Percentiles rank a stretch among this genome's conserved stretches.
These are phyloP conservation scores for Meloe dianella DNA, from an alignment of 2,888 invertebrate species.

Conservation along the genomic window DNA sequence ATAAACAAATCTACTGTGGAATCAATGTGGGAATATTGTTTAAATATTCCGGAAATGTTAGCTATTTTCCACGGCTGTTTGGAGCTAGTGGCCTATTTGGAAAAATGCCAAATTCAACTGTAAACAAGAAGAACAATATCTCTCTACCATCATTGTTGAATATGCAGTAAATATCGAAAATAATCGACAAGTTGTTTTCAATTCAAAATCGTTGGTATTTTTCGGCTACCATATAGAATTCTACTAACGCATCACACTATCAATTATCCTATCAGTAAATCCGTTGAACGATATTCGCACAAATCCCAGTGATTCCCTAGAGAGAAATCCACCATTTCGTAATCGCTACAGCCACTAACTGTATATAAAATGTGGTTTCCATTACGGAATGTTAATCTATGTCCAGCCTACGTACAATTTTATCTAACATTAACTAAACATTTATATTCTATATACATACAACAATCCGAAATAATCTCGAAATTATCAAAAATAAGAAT, in stretches of 20 bases:
- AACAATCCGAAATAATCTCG: no score
- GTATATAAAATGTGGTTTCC: neutral
- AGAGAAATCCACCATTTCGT: neutral
- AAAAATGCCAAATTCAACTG: neutral
- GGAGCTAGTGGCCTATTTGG: slow-evolving; percentile 6
- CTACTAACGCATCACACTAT: neutral
- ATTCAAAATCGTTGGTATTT: no score
- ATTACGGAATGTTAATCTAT: no score
- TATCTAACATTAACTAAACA: no score
- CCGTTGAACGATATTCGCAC: neutral
- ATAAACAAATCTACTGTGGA: no score
- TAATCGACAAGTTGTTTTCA: no score
- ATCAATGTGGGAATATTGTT: neutral
- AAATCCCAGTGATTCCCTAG: neutral
- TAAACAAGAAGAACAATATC: neutral
- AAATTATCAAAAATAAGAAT: neutral
- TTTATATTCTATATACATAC: no score
- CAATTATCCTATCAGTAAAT: neutral
- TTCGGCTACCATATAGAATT: no score
- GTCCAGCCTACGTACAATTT: no score
- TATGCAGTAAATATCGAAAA: neutral
- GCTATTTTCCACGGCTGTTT: neutral
- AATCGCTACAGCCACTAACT: neutral
- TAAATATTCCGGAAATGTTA: neutral
- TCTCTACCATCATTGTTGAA: neutral